These are phyloP conservation scores for Crocallis elinguaria DNA, from an alignment of 2,888 invertebrate genomes.

Conservation along the genomic window DNA sequence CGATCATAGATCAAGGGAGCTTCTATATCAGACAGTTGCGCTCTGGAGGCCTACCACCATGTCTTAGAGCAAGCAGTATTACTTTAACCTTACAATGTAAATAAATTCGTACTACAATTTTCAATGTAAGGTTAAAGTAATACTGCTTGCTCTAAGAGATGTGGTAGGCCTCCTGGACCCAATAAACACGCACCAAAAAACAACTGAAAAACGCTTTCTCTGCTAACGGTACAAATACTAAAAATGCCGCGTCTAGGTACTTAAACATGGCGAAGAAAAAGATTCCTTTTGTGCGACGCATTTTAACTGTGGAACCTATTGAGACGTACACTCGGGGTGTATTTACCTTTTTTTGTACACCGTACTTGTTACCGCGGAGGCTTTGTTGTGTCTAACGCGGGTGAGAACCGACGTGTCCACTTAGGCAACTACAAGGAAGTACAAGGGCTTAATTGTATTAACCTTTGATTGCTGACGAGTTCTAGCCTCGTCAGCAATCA, in stretches of 20 bases:
- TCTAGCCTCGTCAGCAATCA: no score
- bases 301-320: constrained; percentile 77
- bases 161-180: no score
- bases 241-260: constrained; percentile 69
- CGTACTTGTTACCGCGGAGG: constrained; percentile 51
- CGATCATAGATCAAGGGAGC: no score
- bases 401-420: not conserved
- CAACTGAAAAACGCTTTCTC: constrained; percentile 35
- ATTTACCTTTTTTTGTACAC: constrained; percentile 75
- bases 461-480: no score
- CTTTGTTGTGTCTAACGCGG: constrained; percentile 22
- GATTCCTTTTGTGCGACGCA: constrained; percentile 73
- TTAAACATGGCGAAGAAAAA: constrained; percentile 77
- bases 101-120: no score
- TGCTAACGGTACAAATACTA: constrained; percentile 62
- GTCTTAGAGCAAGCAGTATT: no score
- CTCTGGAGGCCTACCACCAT: no score
- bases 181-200: not conserved
- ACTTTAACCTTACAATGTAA: no score
- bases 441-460: no score
- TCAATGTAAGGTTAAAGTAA: no score
- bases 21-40: no score
- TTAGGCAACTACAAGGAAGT: not conserved
- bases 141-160: no score
- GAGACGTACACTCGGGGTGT: constrained; percentile 65